Percentiles rank a stretch among this genome's conserved stretches.
Conservation (phyloP, 1,140 invertebrate species). For the Lysiphlebus fabarum region DNA sequence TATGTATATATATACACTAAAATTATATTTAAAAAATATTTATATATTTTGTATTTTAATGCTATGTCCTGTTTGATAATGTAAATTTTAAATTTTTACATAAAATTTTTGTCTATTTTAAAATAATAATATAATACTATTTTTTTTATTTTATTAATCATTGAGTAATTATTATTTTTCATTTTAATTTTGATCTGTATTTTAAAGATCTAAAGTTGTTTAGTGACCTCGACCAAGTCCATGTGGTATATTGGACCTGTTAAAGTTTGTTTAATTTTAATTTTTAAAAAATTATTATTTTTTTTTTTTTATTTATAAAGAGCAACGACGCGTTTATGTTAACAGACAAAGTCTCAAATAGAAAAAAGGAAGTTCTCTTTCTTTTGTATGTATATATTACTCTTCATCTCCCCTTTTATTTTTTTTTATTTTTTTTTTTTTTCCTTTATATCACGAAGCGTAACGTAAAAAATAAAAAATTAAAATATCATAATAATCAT, state of each 20-base stretch:
- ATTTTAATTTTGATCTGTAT: too few species aligned
- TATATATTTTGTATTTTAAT: too few species aligned
- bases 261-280: slow-evolving; percentile 10
- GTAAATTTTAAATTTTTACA: too few species aligned
- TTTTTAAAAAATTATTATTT: too few species aligned
- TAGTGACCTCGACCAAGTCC: slow-evolving; percentile 11
- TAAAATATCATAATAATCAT: too few species aligned
- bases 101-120: too few species aligned
- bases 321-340: slow-evolving; percentile 23
- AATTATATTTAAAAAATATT: too few species aligned
- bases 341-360: slow-evolving; percentile 13
- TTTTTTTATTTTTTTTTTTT: neutral
- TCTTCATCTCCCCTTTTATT: neutral
- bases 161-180: too few species aligned
- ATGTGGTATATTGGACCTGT: slow-evolving; percentile 6
- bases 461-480: slow-evolving; percentile 15
- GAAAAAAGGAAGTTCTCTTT: slow-evolving; percentile 3
- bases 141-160: too few species aligned
- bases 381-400: too few species aligned
- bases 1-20: neutral
- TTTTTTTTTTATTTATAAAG: slow-evolving; percentile 8
- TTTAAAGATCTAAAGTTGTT: neutral
- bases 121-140: too few species aligned
- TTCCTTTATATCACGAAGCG: neutral
- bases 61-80: too few species aligned